phyloP scores from a whole-genome alignment of 2,797 vertebrate genomes.

The Hipposideros larvatus region DNA sequence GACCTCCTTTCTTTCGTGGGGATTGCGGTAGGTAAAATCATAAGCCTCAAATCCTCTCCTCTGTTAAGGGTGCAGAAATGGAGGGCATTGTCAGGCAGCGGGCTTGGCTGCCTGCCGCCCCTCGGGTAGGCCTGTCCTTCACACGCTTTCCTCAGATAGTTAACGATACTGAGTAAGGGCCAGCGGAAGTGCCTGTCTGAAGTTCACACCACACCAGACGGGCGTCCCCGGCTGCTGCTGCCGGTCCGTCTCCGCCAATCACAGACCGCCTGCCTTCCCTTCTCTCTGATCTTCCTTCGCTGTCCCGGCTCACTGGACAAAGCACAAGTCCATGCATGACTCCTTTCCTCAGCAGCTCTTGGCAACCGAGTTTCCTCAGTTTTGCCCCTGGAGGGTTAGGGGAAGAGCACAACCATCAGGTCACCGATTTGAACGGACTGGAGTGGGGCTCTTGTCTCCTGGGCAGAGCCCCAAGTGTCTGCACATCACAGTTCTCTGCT shows the following conservation, averaged over 20 bases:
- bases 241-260: neutral
- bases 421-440: neutral
- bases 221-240: neutral
- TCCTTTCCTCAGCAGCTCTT: neutral
- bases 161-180: neutral
- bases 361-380: neutral
- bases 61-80: neutral
- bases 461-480: neutral
- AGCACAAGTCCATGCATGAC: neutral
- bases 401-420: too few relatives aligned
- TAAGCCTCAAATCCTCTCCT: neutral
- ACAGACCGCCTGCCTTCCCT: neutral
- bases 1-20: neutral
- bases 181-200: neutral
- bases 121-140: neutral
- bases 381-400: neutral
- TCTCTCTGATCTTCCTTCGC: neutral
- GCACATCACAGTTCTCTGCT: neutral
- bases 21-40: neutral
- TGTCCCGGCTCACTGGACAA: neutral
- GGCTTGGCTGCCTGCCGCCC: neutral
- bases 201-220: neutral
- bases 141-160: neutral
- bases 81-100: neutral
- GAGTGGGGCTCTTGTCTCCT: neutral